Evolutionary conservation across 2,888 invertebrate species (phyloP).

Genomic region (Lampropteryx suffumata): DNA sequence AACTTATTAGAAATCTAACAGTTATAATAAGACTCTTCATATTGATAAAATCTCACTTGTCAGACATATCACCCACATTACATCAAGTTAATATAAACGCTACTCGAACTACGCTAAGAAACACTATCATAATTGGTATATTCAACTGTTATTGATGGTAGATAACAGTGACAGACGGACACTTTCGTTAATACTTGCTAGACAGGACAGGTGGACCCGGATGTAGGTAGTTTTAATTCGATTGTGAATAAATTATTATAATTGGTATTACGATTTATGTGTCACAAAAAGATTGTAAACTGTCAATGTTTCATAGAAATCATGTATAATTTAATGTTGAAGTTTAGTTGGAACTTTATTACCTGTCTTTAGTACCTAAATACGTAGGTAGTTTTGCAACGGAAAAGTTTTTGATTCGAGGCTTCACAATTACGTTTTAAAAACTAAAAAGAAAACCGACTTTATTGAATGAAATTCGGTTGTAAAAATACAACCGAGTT

Average conservation of each 20-base stretch:
- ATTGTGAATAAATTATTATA: constrained; percentile 11
- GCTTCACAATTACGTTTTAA: no score
- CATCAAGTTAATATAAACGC: constrained; percentile 4
- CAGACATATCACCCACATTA: constrained; percentile 8
- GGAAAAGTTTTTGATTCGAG: no score
- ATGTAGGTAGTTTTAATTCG: constrained; percentile 4
- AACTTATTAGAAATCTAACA: background rate
- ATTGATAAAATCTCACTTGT: constrained; percentile 6
- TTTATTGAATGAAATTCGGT: no score
- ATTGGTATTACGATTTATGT: background rate
- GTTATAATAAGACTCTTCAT: background rate
- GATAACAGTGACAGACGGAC: constrained; percentile 12
- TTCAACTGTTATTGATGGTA: constrained; percentile 3
- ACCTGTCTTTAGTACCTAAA: no score
- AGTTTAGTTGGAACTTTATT: no score
- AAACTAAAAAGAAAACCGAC: no score
- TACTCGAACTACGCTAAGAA: constrained; percentile 1
- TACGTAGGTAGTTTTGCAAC: no score
- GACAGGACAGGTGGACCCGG: constrained; percentile 16
- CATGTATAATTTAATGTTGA: no score
- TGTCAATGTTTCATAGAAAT: no score
- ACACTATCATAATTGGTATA: constrained; percentile 5
- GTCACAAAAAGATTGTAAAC: no score
- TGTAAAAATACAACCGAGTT: no score
- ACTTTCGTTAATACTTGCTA: constrained; percentile 11